phyloP scores from a whole-genome alignment of 2,888 invertebrate species.

The Clusia tigrina region DNA sequence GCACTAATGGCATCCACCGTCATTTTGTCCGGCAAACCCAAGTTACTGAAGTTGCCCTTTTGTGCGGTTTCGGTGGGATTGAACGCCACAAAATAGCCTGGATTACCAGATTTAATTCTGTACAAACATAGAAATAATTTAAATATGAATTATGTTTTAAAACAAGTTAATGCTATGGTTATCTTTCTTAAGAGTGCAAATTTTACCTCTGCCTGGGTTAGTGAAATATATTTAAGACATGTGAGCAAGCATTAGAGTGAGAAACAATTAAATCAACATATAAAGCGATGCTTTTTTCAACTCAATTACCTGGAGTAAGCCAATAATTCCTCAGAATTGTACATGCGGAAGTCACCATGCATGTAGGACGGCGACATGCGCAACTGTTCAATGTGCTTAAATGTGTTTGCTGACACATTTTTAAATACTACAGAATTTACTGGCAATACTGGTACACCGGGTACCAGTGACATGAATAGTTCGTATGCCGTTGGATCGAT shows the following conservation, averaged over 20 bases:
- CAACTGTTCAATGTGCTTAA: slow-evolving; percentile 59
- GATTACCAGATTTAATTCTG: slow-evolving; percentile 78
- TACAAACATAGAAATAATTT: slow-evolving; percentile 14
- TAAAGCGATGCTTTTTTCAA: slow-evolving; percentile 8
- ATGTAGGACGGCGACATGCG: slow-evolving; percentile 71
- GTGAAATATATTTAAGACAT: slow-evolving; percentile 23
- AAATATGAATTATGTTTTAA: neutral
- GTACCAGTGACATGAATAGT: slow-evolving; percentile 78
- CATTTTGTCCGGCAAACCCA: slow-evolving; percentile 69
- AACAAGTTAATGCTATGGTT: neutral
- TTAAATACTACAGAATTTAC: slow-evolving; percentile 46
- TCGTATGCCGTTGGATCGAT: slow-evolving; percentile 65
- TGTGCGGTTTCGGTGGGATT: slow-evolving; percentile 69
- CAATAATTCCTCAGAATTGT: slow-evolving; percentile 67
- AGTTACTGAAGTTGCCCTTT: slow-evolving; percentile 68
- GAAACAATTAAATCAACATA: slow-evolving; percentile 14
- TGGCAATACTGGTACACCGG: slow-evolving; percentile 76
- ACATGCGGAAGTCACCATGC: slow-evolving; percentile 68
- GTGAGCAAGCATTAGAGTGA: slow-evolving; percentile 29
- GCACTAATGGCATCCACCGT: slow-evolving; percentile 70
- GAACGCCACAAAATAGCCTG: slow-evolving; percentile 77
- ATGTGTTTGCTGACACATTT: slow-evolving; percentile 41
- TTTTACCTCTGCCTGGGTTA: slow-evolving; percentile 50
- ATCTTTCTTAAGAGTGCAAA: neutral
- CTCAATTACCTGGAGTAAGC: slow-evolving; percentile 73